Base-by-base conservation (phyloP, 2,113 vertebrate genomes). In the Chionis minor region DNA sequence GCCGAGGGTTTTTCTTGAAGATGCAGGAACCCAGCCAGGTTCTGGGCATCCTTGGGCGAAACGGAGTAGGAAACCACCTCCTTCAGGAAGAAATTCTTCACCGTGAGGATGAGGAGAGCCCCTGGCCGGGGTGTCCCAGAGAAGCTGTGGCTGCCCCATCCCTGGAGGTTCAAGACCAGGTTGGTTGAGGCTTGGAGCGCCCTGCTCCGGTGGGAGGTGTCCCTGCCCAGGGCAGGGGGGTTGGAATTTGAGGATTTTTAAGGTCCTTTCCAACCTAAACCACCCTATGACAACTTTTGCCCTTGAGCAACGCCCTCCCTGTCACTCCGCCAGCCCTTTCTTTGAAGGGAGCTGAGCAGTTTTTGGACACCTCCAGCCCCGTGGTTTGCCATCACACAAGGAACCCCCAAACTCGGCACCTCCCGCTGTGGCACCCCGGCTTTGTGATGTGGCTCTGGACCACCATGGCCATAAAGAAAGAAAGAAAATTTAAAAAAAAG, bases 341-440 rank as follows among this genome's bases (percentile, higher is more conserved):
- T 49, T 61, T 24, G 12, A 32, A 13, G 8, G 13, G 8, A 28
- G 33, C 12, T 0, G n/a, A 51, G 51, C 18, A 0, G 0, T 13
- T 81, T 61, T 13, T 0, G 0, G 40, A 5, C 45, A 14, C 51
- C 21, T 67, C 27, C 33, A 26, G 8, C 71, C 59, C 65, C 54
- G 0, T 1, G 0, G 12, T 33, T 74, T 7, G 3, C n/a, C 63
- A 58, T 75, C 40, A 13, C 0, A 0, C 38, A 12, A 10, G 1
- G 6, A 56, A 28, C 11, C 35, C 58, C 45, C 10, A 5, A 26
- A 62, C 2, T 14, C 7, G 0, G 6, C 33, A 1, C 3, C 30
- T 16, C 59, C 38, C 3, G 0, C 14, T 13, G 3, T 5, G 8
- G 2, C 55, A 11, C 28, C 69, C 63, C 2, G 1, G 51, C 9